Evolutionary conservation across 2,113 vertebrate species (phyloP).

Genomic region (Eleginops maclovinus): DNA sequence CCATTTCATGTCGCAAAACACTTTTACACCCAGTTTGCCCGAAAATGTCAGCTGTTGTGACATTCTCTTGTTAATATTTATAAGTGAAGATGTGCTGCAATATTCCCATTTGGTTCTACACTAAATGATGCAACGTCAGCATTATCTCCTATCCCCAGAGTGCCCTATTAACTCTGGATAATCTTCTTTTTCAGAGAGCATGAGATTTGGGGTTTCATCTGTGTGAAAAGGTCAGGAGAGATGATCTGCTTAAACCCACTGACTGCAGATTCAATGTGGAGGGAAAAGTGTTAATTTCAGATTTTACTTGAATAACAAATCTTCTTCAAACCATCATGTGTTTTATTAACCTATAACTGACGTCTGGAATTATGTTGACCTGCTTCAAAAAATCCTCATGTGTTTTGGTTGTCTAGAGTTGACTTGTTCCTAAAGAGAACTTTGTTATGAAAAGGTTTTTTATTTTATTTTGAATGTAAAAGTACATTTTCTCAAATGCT

Average conservation of each 20-base stretch:
- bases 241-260: not conserved
- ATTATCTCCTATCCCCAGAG: not conserved
- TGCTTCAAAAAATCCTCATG: too few relatives aligned
- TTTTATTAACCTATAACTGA: too few relatives aligned
- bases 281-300: not conserved
- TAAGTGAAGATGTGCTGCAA: not conserved
- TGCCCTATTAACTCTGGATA: not conserved
- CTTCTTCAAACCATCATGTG: not conserved
- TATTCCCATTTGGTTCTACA: not conserved
- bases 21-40: not conserved
- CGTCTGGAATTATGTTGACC: too few relatives aligned
- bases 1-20: not conserved
- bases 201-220: not conserved
- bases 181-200: not conserved
- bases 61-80: not conserved
- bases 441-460: too few relatives aligned
- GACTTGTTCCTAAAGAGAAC: too few relatives aligned
- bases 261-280: not conserved
- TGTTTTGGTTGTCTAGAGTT: too few relatives aligned
- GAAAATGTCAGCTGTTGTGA: not conserved
- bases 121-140: not conserved
- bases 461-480: too few relatives aligned
- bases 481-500: too few relatives aligned
- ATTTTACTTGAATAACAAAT: constrained; percentile 1
- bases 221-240: not conserved